phyloP scores from a whole-genome alignment of 2,797 vertebrate species.

The Psittacula echo region DNA sequence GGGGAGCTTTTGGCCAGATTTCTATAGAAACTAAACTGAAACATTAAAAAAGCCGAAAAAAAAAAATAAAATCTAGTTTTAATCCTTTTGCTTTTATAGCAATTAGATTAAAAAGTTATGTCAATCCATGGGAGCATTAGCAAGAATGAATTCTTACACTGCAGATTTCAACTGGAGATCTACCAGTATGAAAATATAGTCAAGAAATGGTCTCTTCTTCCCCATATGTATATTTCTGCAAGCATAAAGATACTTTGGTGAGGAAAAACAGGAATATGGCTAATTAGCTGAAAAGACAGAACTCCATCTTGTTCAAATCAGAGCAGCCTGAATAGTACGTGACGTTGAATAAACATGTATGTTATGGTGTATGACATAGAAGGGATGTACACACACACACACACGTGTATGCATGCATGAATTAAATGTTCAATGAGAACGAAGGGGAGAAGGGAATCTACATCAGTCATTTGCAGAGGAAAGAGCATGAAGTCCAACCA shows the following conservation, averaged over 20 bases:
- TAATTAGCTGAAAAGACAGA: not conserved
- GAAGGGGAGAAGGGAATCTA: not conserved
- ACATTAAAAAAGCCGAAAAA: not conserved
- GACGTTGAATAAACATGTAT: rapidly evolving
- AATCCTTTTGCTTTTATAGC: not conserved
- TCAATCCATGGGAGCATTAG: not conserved
- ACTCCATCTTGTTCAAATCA: not conserved
- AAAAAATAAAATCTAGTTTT: not conserved
- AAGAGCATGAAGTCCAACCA: not conserved
- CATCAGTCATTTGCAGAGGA: not conserved
- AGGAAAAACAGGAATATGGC: not conserved
- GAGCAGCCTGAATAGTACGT: not conserved
- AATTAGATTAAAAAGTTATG: not conserved
- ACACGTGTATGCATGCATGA: rapidly evolving
- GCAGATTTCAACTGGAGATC: not conserved
- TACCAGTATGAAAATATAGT: not conserved
- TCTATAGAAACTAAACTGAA: not conserved
- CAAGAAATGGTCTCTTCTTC: not conserved
- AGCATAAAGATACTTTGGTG: not conserved
- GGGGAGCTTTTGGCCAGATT: not conserved
- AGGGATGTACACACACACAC: not conserved
- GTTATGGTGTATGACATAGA: rapidly evolving
- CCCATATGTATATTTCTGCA: not conserved
- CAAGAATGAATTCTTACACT: not conserved
- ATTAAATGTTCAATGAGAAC: not conserved